Evolutionary conservation across 2,888 invertebrate species (phyloP), one percentile per base, ranked within the genome.

Genomic region (Petrophora chlorosata): DNA sequence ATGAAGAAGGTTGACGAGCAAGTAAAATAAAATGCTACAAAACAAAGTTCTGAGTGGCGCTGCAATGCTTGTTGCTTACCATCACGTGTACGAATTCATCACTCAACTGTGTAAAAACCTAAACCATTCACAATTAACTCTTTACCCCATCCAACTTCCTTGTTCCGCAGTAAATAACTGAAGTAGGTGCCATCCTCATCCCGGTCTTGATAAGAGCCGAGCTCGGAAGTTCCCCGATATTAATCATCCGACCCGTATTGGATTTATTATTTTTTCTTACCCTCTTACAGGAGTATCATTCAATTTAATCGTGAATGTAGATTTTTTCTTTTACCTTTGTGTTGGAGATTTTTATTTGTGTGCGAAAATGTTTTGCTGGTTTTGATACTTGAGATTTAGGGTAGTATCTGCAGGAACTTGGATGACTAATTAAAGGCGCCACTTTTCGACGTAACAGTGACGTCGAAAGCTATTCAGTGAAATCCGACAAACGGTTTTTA

Each of bases 171-270:
- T 78, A 74, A 72, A 76, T 74, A 73, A 76, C 67, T 17, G 56
- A 10, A 58, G 63, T 67, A 68, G 64, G 59, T n/a, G n/a, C n/a
- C n/a, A n/a, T n/a, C 56, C 65, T 67, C 71, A 72, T 70, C 70
- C 70, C 38, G 59, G 44, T 65, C 65, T 57, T 65, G 77, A 79
- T 82, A 82, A 81, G 68, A 68, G 60, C 57, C n/a, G n/a, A n/a
- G 61, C 60, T 56, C 48, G 59, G 51, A 64, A 71, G 63, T 65
- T 65, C 63, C 56, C 47, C 65, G 76, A 76, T 81, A 84, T 84
- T 79, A 82, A 83, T 84, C 85, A 82, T 78, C 53, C 69, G 52
- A 58, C 65, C 63, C 68, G 63, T 65, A 63, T 73, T 61, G 71
- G 74, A 76, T 79, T 79, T 77, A 71, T 79, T 79, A 67, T 75